phyloP scores from a whole-genome alignment of 2,113 vertebrate genomes.

The Gyps fulvus region DNA sequence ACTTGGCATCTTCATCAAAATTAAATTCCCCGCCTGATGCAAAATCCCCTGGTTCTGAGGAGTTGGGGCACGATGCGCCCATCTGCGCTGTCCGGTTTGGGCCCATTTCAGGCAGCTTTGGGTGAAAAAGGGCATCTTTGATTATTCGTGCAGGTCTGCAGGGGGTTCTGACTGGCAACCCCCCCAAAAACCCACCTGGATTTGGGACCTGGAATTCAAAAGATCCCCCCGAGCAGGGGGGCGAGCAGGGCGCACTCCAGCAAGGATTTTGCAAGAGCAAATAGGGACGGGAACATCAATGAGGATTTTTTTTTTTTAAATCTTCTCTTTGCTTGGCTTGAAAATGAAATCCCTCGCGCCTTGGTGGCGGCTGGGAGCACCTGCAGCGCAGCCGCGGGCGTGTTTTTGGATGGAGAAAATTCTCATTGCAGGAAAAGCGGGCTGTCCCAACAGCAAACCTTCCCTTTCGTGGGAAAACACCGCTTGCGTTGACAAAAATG shows the following conservation, averaged over 20 bases:
- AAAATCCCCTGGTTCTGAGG: accelerated
- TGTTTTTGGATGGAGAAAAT: background rate
- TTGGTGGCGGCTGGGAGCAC: background rate
- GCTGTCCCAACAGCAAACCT: background rate
- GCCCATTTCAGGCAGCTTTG: background rate
- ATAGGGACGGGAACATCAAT: background rate
- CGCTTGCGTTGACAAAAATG: background rate
- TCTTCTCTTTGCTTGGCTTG: background rate
- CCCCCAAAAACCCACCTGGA: background rate
- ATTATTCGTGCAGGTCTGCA: background rate
- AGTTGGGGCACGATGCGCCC: accelerated
- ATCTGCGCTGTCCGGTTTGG: accelerated
- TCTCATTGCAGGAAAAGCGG: background rate
- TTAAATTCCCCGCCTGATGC: background rate
- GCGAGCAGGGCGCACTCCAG: background rate
- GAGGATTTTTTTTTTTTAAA: background rate
- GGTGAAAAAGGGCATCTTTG: background rate
- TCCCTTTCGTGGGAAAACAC: background rate
- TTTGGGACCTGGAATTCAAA: background rate
- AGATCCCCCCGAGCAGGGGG: background rate
- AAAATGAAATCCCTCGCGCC: background rate
- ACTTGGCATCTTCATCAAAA: accelerated
- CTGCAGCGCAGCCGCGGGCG: background rate
- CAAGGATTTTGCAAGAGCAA: background rate
- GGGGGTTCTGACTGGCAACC: background rate